Evolutionary conservation across 2,113 vertebrate genomes (phyloP), one percentile per base, ranked within the genome.

Genomic region (Seriola dumerili): DNA sequence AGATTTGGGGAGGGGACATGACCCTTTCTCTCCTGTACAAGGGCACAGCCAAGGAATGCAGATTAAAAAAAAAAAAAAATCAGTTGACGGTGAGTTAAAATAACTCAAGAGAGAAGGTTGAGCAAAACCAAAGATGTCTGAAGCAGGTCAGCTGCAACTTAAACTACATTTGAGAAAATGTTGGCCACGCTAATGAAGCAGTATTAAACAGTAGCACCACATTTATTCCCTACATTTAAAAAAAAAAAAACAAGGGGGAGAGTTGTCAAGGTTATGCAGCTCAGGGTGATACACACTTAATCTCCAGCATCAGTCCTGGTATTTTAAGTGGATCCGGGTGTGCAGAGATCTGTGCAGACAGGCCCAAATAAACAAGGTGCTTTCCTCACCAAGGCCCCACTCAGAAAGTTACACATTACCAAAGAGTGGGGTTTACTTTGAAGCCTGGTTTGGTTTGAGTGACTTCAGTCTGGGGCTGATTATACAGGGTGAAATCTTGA

Each of bases 301-400:
- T 82, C 84, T 71, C 32, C 72, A 14, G 50, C 48, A 82, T 88
- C 74, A 63, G 38, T 6, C 1, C 17, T 63, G 80, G 82, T 55
- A 78, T 86, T 89, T 85, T 83, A 86, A 92, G 84, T 89, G 73
- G 78, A 79, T 79, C 82, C 71, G 78, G 76, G 52, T 88, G 88
- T 72, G 81, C 72, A 64, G 40, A 44, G 23, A 64, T 57, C 13
- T 55, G 42, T 34, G 78, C 69, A 73, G 46, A 64, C 72, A 78
- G 72, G 72, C 58, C 63, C n/a, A 84, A 81, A 85, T 66, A 86
- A 91, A 87, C 77, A 65, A 48, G 9, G 11, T 14, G 52, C 29
- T 50, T 55, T 72, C 50, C 81, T 44, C 70, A 36, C n/a, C 73
- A 66, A 50, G 44, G 36, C 8, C 32, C 10, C 64, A 55, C 16